Base-by-base conservation (phyloP, 2,797 vertebrate species). In the Pangasius mekongensis region DNA sequence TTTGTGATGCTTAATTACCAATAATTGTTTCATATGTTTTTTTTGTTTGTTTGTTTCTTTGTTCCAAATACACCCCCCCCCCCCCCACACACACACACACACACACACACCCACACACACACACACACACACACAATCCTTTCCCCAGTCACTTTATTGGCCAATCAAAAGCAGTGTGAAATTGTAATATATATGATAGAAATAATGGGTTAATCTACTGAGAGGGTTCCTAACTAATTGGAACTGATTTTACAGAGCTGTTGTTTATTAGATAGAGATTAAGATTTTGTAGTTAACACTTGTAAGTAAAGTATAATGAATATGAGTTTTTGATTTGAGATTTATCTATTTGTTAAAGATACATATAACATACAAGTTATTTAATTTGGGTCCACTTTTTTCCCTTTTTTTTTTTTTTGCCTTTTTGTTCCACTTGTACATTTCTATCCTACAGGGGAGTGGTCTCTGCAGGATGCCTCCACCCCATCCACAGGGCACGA, bases 1-100 rank as follows among this genome's bases (percentile, higher is more conserved):
- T 95, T 94, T 95, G 93, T 95, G 94, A 95, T 95, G 94, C 94
- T 95, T 95, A 95, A 96, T 96, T 95, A 96, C 94, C 91, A 95
- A 94, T 96, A 96, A 96, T 95, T 94, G 94, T 95, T 95, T 94
- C 94, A 95, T 94, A 95, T 95, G 95, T 93, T 95, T 92, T 91
- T 20, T 69, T 16, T 30, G 14, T 60, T 43, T 83, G 27, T 47
- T 22, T 30, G 7, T 83, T 66, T 49, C 39, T 49, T 83, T 83
- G 13, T 47, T 83, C 60, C 58, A 64, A 47, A 83, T 27, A 33
- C 5, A 0, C 16, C 43, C 30, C 5, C 36, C 20, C 14, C 74
- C 39, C 39, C 39, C 39, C 39, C 39, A 39, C 3, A 39, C 39
- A 39, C 39, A 39, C 39, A 43, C 39, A 43, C 39, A 43, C 39